Evolutionary conservation across 2,113 vertebrate species (phyloP).

Genomic region (Platycercus adscitus): DNA sequence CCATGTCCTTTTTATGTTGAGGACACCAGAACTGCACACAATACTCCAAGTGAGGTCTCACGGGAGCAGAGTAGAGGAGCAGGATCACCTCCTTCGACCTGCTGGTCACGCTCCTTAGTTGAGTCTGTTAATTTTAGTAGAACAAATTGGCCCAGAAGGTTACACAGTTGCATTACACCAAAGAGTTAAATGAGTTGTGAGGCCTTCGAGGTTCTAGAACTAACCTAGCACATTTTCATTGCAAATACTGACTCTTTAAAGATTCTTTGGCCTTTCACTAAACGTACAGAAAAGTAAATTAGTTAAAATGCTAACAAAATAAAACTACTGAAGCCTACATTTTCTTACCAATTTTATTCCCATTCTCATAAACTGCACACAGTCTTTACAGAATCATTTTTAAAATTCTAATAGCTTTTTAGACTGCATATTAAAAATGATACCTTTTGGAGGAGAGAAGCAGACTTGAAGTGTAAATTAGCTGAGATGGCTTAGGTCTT

Average conservation of each 20-base stretch:
- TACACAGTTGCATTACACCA: not conserved
- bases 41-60: too few species aligned
- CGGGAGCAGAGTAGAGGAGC: too few species aligned
- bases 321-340: not conserved
- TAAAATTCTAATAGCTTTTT: not conserved
- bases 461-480: not conserved
- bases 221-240: not conserved
- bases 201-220: not conserved
- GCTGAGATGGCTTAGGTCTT: not conserved
- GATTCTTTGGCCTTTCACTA: not conserved
- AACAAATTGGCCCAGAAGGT: not conserved
- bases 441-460: not conserved
- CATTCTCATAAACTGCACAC: not conserved
- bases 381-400: not conserved
- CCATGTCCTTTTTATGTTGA: too few species aligned
- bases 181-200: accelerated
- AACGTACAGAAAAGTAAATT: not conserved
- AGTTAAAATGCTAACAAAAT: not conserved
- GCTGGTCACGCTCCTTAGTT: too few species aligned
- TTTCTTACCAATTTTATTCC: not conserved
- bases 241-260: not conserved
- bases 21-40: too few species aligned
- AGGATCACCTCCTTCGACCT: too few species aligned
- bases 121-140: not conserved
- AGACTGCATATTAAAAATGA: not conserved